Evolutionary conservation across 1,140 invertebrate species (phyloP), one percentile per base, ranked within the genome.

Genomic region (Mactra quadrangularis): DNA sequence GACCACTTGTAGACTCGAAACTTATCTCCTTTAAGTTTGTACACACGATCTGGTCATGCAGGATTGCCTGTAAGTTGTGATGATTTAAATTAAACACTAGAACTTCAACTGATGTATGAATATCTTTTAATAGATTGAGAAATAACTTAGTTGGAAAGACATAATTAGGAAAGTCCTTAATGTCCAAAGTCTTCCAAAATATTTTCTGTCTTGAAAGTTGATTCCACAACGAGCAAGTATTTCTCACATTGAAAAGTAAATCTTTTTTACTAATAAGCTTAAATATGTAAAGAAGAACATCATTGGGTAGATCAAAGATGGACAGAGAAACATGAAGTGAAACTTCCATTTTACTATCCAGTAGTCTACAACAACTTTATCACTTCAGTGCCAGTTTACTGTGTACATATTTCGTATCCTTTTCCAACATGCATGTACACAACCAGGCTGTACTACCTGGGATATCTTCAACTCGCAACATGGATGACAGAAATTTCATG

Each of bases 211-310:
- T 68, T 27, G 75, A 84, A 4, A 84, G 66, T 29, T 77, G 52
- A 38, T 77, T 41, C 85, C 82, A 84, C 22, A 66, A n/a, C 3
- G 17, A 45, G 57, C 85, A 86, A 4, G 82, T 84, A 22, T 81
- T 41, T 57, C 82, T 66, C 2, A 84, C 77, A 29, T 19, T 38
- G 22, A 71, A 75, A 19, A 82, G 47, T 35, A 86, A 29, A 33
- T 84, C 76, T 50, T 77, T 35, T 15, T 71, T 59, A n/a, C 35
- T 29, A 4, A 86, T 41, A 29, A 35, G 72, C 27, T 74, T 66
- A 33, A 84, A 84, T 50, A 86, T 84, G 33, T 72, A 25, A 29
- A 86, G 27, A 66, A 86, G 38, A 41, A 83, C 38, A 38, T 71
- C 41, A 6, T 72, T 33, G 11, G 85, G 85, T 2, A 86, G 35